Evolutionary conservation across 1,140 invertebrate species (phyloP), one percentile per base, ranked within the genome.

Genomic region (Marisa cornuarietis): DNA sequence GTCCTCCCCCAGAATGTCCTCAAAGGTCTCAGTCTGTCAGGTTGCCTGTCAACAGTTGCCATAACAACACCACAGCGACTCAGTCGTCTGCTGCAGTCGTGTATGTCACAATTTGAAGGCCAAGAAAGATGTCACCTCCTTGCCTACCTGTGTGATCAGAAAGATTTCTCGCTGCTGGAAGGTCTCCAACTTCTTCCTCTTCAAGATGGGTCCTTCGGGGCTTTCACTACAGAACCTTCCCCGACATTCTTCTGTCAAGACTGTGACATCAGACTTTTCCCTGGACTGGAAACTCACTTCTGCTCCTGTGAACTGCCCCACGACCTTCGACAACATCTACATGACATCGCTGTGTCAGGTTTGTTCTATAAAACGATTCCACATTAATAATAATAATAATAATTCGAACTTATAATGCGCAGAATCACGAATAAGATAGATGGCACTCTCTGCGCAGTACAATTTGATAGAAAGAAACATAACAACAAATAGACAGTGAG

Each of bases 271-370:
- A 11, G n/a, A 66, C 76, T 78, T 13, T 78, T 78, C 52, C 76
- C 76, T 3, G 54, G 54, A 4, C 11, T 78, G 49, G 42, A 78
- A 49, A 11, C 42, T 20, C 20, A 54, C 8, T 78, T 78, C 68
- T 69, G 65, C 16, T n/a, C n/a, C 22, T 22, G 11, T 52, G 49
- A 62, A 22, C 11, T 78, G 13, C 76, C 52, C n/a, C 31, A n/a
- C 9, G 20, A 58, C n/a, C 31, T 78, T 13, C 18, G 20, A 10
- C 31, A 71, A 26, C 16, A 71, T 26, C 52, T 78, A 7, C 42
- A 26, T 61, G 51, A 51, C 20, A 16, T 78, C 8, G 65, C 76
- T 52, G 66, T 24, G 7, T 26, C 49, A 78, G 76, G 76, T 78
- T 31, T 8, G 31, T 42, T 42, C 31, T 42, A n/a, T n/a, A n/a